Conservation (phyloP, 2,113 vertebrate genomes). For the Archilochus colubris region DNA sequence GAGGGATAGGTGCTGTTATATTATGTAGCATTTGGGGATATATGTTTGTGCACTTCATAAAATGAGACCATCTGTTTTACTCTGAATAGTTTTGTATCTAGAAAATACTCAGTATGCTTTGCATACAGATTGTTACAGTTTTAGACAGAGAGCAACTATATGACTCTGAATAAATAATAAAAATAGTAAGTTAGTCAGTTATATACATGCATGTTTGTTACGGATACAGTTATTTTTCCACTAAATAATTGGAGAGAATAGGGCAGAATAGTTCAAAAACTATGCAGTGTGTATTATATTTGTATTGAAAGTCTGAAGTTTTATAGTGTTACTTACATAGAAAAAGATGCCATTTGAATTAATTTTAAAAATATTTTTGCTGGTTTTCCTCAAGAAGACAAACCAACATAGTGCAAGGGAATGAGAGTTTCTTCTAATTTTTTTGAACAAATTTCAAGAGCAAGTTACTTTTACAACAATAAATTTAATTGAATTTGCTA, state of each 20-base stretch:
- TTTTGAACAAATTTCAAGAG: not conserved
- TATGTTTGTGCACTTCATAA: not conserved
- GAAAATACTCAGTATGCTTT: not conserved
- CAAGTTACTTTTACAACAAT: not conserved
- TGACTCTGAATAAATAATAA: not conserved
- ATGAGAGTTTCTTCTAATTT: not conserved
- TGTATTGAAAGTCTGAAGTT: not conserved
- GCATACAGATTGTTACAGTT: not conserved
- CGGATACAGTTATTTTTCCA: not conserved
- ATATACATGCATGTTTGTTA: not conserved
- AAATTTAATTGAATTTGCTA: not conserved
- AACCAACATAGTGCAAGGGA: not conserved
- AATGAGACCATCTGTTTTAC: not conserved
- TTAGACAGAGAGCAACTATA: not conserved
- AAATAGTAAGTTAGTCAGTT: not conserved
- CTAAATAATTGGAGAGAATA: not conserved
- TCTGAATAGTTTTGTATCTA: not conserved
- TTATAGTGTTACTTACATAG: not conserved
- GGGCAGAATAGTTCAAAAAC: not conserved
- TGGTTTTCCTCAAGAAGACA: not conserved
- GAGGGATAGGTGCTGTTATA: not conserved
- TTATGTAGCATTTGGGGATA: not conserved
- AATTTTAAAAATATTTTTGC: not conserved
- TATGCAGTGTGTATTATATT: not conserved
- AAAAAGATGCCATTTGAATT: not conserved